Evolutionary conservation across 2,888 invertebrate genomes (phyloP), one percentile per base, ranked within the genome.

Genomic region (Idaea dimidiata): DNA sequence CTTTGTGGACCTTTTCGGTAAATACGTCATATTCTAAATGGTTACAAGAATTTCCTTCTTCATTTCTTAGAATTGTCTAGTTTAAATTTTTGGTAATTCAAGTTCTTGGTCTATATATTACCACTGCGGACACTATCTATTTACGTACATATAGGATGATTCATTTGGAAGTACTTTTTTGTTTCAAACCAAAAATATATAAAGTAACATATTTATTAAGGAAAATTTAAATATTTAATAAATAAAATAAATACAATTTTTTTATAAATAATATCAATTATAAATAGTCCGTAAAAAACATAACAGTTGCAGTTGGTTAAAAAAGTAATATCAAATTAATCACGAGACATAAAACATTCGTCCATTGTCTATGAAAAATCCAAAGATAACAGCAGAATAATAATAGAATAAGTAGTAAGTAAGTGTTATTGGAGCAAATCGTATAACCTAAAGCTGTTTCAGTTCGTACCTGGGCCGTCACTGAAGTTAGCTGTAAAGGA

Each of bases 401-500:
- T 18, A 59, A 56, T 66, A 14, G 62, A 70, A 72, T 67, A 56
- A 63, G 58, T 72, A 68, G 77, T 79, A 75, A 82, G 74, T 83
- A 74, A 77, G 80, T 81, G 82, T 43, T 43, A 8, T 43, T 14
- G 10, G 43, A 43, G 10, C 43, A 43, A 43, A 43, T 79, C 75
- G 83, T 76, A 81, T 77, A 77, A 72, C 71, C 72, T 75, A 74
- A 79, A 71, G 76, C 79, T 72, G 71, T 91, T 90, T 84, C 91
- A 92, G 92, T 88, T 86, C 68, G 74, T 82, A 68, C 77, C 88
- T 64, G 86, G 79, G 66, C 72, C 83, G 61, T 74, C 84, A 63
- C 84, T 85, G 71, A 91, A 92, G 80, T 80, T 91, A 56, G 84
- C 89, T 4, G 91, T 92, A 53, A 91, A 91, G 84, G 94, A 97